Base-by-base conservation (phyloP, 2,113 vertebrate genomes). In the Callipepla squamata region DNA sequence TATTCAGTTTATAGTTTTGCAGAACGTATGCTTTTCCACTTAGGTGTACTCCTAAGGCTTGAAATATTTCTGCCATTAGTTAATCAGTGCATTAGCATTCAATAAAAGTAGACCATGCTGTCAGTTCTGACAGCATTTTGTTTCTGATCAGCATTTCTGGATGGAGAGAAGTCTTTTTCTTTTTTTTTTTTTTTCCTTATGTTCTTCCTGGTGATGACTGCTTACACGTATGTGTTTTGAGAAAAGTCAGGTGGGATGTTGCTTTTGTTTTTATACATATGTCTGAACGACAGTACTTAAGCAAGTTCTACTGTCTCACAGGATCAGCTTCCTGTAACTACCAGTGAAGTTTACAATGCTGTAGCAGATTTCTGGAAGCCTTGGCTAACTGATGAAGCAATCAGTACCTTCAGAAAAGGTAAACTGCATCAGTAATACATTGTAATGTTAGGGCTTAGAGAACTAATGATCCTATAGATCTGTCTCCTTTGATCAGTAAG, bases 351-450 rank as follows among this genome's bases (percentile, higher is more conserved):
- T 87, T 99, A 99, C 80, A 91, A 96, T 70, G 98, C 98, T 20
- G 99, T 98, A 48, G 98, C 98, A 42, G 94, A 97, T 72, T 98
- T 99, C 82, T 99, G 99, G 99, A 96, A 97, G 19, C 98, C 97
- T 8, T 99, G 99, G 99, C 94, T 99, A 70, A 94, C 97, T 63
- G 91, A 97, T 59, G 98, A 98, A 55, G 98, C 99, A 82, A 90
- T 99, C 63, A 76, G 21, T 81, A 99, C 98, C 3, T 97, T 99
- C 70, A 98, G 96, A 62, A 98, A 97, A 98, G 99, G 99, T 99
- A 94, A 95, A 83, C 63, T 74, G 21, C 61, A 13, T 23, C 21
- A 65, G 26, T 51, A 85, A 72, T 70, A 47, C 38, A 20, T 63
- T 42, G 26, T 87, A 82, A 85, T 85, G 40, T 36, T 51, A 19